Base-by-base conservation (phyloP, 2,797 vertebrate species). In the Loriculus beryllinus region DNA sequence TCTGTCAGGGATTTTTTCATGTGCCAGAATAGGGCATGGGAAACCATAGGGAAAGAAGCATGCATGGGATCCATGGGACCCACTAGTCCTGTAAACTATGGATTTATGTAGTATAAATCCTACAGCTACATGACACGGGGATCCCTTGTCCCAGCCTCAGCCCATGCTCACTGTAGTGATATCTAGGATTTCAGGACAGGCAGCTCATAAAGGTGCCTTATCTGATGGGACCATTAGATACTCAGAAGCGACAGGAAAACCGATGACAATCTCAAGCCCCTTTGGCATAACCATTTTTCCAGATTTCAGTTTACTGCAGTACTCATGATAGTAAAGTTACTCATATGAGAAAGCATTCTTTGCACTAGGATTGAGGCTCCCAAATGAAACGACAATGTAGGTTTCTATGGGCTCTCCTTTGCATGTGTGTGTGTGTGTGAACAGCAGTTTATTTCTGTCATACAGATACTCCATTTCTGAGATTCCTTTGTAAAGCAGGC, bases 371-470 rank as follows among this genome's bases (percentile, higher is more conserved):
- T 69, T 82, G 40, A 42, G 11, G 17, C 51, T 86, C 68, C 37
- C 21, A 29, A 90, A 51, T 43, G 40, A 82, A 71, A 54, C 0
- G 1, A 48, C 25, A 59, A 20, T n/a, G 40, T 31, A 31, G 54
- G 40, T 63, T 82, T 86, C 49, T 28, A 40, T 19, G 14, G 57
- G 4, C 4, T 59, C 3, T 33, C 26, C 47, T 16, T 35, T 35
- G 33, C 25, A 23, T 49, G 18, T 42, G 18, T 42, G 13, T 62
- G 15, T 39, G 23, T 52, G 14, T 70, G 28, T 90, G 77, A 93
- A 69, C 49, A 72, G 74, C 35, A 48, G 56, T 90, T 95, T 92
- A 94, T 95, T 93, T 92, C 91, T 88, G 89, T 84, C 77, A 26
- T 56, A 82, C 49, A 69, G 72, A 88, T 92, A 39, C 33, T 91